Base-by-base conservation (phyloP, 2,888 invertebrate species). In the Cheilosia grossa region DNA sequence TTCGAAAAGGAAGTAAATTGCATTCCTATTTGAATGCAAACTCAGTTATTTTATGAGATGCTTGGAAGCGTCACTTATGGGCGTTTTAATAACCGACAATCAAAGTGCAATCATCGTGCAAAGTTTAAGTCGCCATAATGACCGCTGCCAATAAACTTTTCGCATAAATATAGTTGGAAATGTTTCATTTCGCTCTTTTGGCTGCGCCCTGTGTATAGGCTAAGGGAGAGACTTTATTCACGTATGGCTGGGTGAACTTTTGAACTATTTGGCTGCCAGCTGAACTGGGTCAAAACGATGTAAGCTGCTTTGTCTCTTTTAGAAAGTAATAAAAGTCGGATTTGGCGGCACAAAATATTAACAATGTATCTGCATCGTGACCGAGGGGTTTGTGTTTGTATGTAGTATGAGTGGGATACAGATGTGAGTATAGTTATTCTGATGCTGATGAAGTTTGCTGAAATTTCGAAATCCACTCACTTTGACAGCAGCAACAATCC, bases 281-380 rank as follows among this genome's bases (percentile, higher is more conserved):
- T 47, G 5, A 70, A 78, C 30, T 70, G 40, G 78, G 78, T 78
- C 78, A 78, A 33, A 33, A 54, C 30, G 70, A 70, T 64, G 61
- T 56, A 40, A 47, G 63, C 69, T 70, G 54, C 44, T 30, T 40
- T 61, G 61, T 67, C 49, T 54, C 44, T 70, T 56, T 70, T 78
- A 64, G 56, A 49, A 78, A 70, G 70, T 63, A 70, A 78, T 78
- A 78, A 78, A 70, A 78, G 63, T 70, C 42, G 56, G 78, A 70
- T 78, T 70, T 70, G 63, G 69, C 37, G n/a, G 49, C 19, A 19
- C 17, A 42, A 37, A 40, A 58, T 75, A 75, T 67, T 42, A 75
- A 67, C 51, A 42, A 51, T 47, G 17, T 49, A 40, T 66, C 49
- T 49, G 63, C 21, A 37, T n/a, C 9, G 27, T 27, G 6, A 27